Base-by-base conservation (phyloP, 2,113 vertebrate species). In the Rhabdomys dilectus region DNA sequence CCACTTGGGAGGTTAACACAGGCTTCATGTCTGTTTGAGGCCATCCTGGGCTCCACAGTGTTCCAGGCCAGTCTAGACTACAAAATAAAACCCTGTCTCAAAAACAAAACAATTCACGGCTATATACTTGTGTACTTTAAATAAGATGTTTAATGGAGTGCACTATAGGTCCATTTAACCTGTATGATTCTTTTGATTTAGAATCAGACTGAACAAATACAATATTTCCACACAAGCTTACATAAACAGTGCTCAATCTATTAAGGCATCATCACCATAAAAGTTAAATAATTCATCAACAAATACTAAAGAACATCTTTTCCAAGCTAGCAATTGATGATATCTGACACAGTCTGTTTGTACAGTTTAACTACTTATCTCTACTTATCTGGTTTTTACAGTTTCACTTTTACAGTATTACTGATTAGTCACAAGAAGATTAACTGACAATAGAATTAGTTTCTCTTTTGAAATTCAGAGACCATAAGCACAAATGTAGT, bases 241-340 rank as follows among this genome's bases (percentile, higher is more conserved):
- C 12, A 64, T 12, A 45, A 91, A 91, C 51, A 36, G 62, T 77
- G 11, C 66, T 88, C 87, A 88, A 29, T 87, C 62, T 88, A 82
- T 42, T 76, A 42, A 58, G 39, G 68, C 17, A 60, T 42, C 26
- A 62, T 60, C 10, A 36, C 66, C 26, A 76, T 51, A 85, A 84
- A 91, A 91, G 56, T 17, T 66, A 94, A 75, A 24, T 17, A 73
- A 56, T 16, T 80, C 17, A 96, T 64, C 31, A 94, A 77, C 34
- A 86, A 92, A 19, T 34, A 73, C 51, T 77, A 78, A 42, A 89
- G 39, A 92, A 48, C 17, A 89, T 85, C 11, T 89, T 24, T 84
- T 72, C 10, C 53, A 39, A 45, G 0, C 9, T 58, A 68, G 3
- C 9, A 9, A 87, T 22, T 86, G 29, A 89, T 89, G 21, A 92